Evolutionary conservation across 2,888 invertebrate species (phyloP), one percentile per base, ranked within the genome.

Genomic region (Erebia aethiops): DNA sequence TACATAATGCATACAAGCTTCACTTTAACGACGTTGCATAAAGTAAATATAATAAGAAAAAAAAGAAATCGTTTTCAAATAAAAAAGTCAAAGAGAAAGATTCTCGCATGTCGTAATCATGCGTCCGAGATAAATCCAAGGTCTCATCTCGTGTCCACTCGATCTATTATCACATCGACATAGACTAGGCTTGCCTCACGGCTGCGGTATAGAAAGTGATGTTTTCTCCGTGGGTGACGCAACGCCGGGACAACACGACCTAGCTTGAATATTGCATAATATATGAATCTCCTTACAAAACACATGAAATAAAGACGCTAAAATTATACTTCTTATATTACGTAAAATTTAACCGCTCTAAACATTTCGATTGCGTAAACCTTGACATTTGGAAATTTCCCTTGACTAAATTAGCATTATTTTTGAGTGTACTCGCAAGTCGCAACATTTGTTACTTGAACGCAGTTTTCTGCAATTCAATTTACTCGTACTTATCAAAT

Each of bases 201-300:
- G 69, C 80, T 81, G 79, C 77, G 78, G 81, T 91, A 35, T 35
- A 92, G 92, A 92, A 92, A 91, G 92, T 87, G 73, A 75, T 85
- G 81, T 87, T 89, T 87, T 90, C 89, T 75, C 79, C 87, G 85
- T 86, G 84, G 83, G 78, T 87, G 87, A 77, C 86, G 86, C 83
- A 90, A 91, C 78, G 46, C 57, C 68, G 79, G 84, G 88, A 81
- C 87, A 79, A 82, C 77, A 77, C 90, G 92, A 92, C 92, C 92
- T 86, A 85, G 74, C 82, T 92, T 91, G 87, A 90, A 86, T 90
- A 89, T 92, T 91, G 87, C 91, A 86, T 90, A 89, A 92, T 84
- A 86, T 86, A 83, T 84, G 85, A 85, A 82, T 82, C 80, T 75
- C 73, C 83, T 90, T 87, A 83, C 90, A 85, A 85, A 75, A 75